Percentiles rank a stretch among this genome's conserved stretches.
Evolutionary conservation across 2,113 vertebrate genomes (phyloP).

Genomic region (Corynorhinus townsendii): DNA sequence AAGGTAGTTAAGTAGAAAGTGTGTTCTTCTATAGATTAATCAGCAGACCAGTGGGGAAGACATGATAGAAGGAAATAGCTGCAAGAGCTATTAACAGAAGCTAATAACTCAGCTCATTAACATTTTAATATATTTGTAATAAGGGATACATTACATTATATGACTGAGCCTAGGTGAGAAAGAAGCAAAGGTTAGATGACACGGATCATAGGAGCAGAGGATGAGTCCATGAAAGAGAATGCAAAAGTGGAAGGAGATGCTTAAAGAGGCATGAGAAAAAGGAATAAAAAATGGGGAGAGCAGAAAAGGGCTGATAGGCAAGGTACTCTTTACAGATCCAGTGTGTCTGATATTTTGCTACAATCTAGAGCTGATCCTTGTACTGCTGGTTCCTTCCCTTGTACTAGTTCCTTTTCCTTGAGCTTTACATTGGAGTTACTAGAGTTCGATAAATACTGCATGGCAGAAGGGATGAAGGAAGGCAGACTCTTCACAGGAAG

Average conservation of each 20-base stretch:
- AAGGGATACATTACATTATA: background rate
- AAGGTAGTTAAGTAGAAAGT: background rate
- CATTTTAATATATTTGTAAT: background rate
- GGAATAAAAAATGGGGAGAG: background rate
- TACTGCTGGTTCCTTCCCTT: background rate
- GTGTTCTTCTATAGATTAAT: background rate
- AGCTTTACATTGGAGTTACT: background rate
- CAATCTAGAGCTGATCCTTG: background rate
- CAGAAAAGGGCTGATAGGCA: background rate
- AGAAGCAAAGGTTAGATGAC: background rate
- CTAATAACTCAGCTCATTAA: background rate
- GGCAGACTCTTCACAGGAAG: background rate
- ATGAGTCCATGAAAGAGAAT: background rate
- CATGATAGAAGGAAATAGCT: background rate
- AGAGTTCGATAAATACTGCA: background rate
- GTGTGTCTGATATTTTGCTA: fast-evolving
- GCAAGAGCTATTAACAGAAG: background rate
- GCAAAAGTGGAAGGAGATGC: background rate
- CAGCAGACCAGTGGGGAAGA: background rate
- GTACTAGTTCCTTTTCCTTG: background rate
- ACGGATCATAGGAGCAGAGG: background rate
- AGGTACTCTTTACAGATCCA: background rate
- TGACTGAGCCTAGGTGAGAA: background rate
- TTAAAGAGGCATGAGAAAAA: background rate
- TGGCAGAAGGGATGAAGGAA: background rate